phyloP scores from a whole-genome alignment of 2,888 invertebrate genomes.

The Acrobasis suavella region DNA sequence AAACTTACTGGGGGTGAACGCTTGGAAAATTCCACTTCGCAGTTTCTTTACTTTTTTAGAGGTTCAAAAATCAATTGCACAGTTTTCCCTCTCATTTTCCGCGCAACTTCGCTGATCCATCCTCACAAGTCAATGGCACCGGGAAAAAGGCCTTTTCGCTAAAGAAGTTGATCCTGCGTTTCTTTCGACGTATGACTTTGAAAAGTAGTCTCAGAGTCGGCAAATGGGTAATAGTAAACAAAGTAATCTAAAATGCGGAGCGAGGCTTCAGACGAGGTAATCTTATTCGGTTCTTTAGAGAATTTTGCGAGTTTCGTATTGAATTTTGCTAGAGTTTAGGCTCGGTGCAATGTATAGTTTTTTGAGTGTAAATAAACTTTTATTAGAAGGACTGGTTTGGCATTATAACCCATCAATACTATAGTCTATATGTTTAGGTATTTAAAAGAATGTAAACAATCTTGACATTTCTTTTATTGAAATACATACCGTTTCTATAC shows the following conservation, averaged over 20 bases:
- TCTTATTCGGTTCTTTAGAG: neutral
- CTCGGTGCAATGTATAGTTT: neutral
- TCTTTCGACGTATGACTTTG: constrained; percentile 2
- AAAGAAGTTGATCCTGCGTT: constrained; percentile 2
- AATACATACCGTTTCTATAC: too few relatives aligned
- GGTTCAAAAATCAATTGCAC: constrained; percentile 24
- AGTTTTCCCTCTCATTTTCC: neutral
- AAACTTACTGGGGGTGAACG: too few relatives aligned
- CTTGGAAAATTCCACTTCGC: too few relatives aligned
- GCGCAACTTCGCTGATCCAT: neutral
- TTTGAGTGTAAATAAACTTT: neutral
- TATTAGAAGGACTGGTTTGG: too few relatives aligned
- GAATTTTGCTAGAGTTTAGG: neutral
- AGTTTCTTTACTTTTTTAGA: neutral
- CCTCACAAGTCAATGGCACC: neutral
- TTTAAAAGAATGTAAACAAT: too few relatives aligned
- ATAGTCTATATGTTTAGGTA: too few relatives aligned
- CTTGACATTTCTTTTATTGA: too few relatives aligned
- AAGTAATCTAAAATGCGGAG: neutral
- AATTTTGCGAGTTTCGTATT: neutral
- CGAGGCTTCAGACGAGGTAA: neutral
- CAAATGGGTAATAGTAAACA: constrained; percentile 2
- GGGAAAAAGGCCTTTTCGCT: neutral
- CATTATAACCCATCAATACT: too few relatives aligned
- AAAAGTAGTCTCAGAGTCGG: neutral